phyloP scores from a whole-genome alignment of 2,113 vertebrate species.

The Quiscalus mexicanus region DNA sequence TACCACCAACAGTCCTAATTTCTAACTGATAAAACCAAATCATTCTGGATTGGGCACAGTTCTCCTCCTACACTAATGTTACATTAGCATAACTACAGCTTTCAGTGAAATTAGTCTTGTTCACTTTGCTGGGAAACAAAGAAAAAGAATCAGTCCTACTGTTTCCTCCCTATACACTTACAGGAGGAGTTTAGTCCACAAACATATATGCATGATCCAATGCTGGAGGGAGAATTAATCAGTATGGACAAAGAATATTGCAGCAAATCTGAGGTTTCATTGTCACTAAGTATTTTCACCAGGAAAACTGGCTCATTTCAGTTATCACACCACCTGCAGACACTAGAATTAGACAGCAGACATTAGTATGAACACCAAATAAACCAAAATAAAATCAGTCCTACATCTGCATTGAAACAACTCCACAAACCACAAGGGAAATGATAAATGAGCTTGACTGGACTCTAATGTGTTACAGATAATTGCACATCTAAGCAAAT shows the following conservation, averaged over 20 bases:
- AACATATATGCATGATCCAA: background rate
- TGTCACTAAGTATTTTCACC: background rate
- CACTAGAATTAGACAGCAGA: background rate
- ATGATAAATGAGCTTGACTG: background rate
- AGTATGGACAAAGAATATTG: background rate
- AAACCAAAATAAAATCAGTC: background rate
- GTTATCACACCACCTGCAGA: background rate
- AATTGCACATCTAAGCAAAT: background rate
- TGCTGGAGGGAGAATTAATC: background rate
- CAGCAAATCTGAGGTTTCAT: background rate
- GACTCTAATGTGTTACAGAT: background rate
- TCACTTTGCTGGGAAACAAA: background rate
- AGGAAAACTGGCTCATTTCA: background rate
- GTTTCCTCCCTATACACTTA: background rate
- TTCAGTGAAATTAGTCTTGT: background rate
- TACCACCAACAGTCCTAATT: background rate
- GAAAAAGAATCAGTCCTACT: background rate
- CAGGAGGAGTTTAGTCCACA: background rate
- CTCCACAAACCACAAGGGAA: background rate
- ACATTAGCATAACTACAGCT: background rate
- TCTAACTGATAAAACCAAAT: background rate
- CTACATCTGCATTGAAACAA: background rate
- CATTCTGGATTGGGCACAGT: background rate
- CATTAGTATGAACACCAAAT: background rate
- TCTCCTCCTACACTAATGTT: background rate